Percentiles rank a stretch among this genome's conserved stretches.
Conservation (phyloP, 2,113 vertebrate species). For the Propithecus coquereli region DNA sequence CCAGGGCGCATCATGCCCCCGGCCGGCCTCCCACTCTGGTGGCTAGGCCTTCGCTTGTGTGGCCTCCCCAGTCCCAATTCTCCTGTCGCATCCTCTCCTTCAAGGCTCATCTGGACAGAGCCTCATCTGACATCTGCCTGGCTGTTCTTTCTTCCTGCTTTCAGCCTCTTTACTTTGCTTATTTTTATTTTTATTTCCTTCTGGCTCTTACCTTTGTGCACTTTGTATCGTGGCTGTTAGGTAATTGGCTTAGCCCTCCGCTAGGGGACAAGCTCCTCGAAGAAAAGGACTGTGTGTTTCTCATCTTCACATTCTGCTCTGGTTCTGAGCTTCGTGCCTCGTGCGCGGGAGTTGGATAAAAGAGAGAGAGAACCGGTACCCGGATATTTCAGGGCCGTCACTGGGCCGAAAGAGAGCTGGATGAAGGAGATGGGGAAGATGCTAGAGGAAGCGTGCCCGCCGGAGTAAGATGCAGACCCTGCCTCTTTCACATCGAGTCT, state of each 20-base stretch:
- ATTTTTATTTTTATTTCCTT: constrained; percentile 3
- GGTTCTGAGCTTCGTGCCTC: background rate
- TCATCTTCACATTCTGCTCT: constrained; percentile 44
- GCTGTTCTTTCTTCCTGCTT: background rate
- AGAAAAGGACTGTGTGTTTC: constrained; percentile 30
- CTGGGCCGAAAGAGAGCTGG: background rate
- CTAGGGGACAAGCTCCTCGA: constrained; percentile 2
- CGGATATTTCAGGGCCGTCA: background rate
- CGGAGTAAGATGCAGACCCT: background rate
- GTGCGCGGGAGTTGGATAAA: background rate
- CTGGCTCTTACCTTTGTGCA: background rate
- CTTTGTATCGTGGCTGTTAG: background rate
- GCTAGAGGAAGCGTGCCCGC: background rate
- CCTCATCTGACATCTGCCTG: background rate
- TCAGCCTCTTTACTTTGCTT: background rate
- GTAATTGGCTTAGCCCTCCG: background rate
- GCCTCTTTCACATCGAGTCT: background rate
- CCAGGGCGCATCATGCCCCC: background rate
- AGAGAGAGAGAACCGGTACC: background rate
- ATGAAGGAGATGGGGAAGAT: background rate
- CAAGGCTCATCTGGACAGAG: background rate
- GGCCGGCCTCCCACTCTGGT: background rate
- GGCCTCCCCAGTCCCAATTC: background rate
- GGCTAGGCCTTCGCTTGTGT: background rate
- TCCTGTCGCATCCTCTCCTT: background rate